These are phyloP conservation scores for Eristalis tenax DNA, from an alignment of 2,888 invertebrate genomes.

Conservation along the genomic window DNA sequence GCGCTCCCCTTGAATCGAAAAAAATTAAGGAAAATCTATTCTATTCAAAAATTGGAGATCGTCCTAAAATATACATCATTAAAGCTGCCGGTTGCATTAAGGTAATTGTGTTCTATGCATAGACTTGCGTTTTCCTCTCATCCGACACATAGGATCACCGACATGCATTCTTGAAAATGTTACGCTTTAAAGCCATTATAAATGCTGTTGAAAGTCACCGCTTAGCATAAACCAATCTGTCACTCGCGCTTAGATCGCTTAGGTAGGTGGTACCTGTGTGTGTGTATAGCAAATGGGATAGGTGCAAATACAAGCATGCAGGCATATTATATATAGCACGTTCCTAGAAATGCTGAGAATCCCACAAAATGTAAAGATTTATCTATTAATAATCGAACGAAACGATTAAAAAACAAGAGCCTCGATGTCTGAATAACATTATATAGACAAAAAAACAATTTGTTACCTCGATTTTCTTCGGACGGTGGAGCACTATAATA, in stretches of 20 bases:
- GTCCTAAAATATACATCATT: not conserved
- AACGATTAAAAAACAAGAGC: conserved; percentile 27
- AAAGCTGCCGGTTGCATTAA: not conserved
- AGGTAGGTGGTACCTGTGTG: not conserved
- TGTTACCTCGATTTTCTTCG: not conserved
- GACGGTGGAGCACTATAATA: no score
- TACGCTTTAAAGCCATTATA: not conserved
- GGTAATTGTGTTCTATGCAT: not conserved
- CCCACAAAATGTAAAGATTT: conserved; percentile 19
- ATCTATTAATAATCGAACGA: conserved; percentile 46
- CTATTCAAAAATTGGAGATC: not conserved
- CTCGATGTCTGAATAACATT: not conserved
- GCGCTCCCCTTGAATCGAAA: not conserved
- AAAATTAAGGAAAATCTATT: not conserved
- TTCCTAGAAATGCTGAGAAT: conserved; percentile 1
- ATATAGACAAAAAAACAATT: conserved; percentile 7
- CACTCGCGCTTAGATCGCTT: not conserved
- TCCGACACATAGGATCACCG: not conserved
- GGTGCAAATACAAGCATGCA: not conserved
- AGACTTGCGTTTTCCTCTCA: no score
- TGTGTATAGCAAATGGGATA: not conserved
- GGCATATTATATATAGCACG: not conserved
- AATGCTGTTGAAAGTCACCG: not conserved
- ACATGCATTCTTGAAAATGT: not conserved
- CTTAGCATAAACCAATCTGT: not conserved